Conservation (phyloP, 1,140 invertebrate genomes). For the Drosophila burlai region DNA sequence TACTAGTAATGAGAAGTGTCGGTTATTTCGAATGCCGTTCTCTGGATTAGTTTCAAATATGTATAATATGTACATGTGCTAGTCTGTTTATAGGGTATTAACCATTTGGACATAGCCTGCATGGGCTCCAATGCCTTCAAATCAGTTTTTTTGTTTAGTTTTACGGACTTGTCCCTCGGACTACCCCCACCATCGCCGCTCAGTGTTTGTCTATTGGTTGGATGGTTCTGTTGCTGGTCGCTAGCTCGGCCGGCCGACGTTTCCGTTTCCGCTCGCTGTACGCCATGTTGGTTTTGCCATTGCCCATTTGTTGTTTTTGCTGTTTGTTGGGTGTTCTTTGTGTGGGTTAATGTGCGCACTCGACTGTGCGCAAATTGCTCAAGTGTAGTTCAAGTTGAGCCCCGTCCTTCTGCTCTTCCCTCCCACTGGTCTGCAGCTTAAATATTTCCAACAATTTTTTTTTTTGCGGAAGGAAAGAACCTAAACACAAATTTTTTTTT, state of each 20-base stretch:
- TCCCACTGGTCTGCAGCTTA: conserved; percentile 35
- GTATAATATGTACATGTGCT: no score
- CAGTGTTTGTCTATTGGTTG: conserved; percentile 71
- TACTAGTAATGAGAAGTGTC: no score
- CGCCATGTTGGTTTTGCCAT: conserved; percentile 77
- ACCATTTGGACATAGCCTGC: neutral
- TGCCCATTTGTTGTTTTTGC: conserved; percentile 54
- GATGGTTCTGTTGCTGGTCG: conserved; percentile 44
- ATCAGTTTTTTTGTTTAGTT: conserved; percentile 24
- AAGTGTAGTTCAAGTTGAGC: conserved; percentile 79
- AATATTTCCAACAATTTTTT: conserved; percentile 43
- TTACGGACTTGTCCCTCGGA: conserved; percentile 13
- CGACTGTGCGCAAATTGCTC: conserved; percentile 81
- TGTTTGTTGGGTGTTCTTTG: conserved; percentile 45
- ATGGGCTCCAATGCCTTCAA: neutral
- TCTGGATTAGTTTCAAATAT: no score
- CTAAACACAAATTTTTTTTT: conserved; percentile 61
- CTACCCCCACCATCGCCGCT: conserved; percentile 12
- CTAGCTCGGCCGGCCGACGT: conserved; percentile 63
- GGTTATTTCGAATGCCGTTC: no score
- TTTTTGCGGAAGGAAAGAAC: conserved; percentile 39
- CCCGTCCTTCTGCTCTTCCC: neutral
- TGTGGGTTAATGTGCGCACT: conserved; percentile 80
- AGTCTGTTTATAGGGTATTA: neutral
- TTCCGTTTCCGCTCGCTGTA: conserved; percentile 77